These are phyloP conservation scores for Dermatemys mawii DNA, from an alignment of 2,113 vertebrate genomes.

Conservation along the genomic window DNA sequence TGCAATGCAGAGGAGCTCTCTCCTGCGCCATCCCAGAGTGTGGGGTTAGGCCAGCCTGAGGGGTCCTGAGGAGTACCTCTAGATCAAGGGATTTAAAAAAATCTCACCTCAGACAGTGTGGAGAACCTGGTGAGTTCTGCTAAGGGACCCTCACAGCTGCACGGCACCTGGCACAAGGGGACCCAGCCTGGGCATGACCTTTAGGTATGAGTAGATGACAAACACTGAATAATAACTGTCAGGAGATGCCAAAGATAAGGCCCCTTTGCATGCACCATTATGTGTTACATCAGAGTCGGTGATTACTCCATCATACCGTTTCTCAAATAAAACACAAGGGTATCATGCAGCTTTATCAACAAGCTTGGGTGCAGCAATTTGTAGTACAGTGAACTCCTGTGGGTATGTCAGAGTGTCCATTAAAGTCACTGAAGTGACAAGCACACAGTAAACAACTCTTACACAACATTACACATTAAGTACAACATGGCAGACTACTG, in stretches of 20 bases:
- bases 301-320: background rate
- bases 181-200: background rate
- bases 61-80: background rate
- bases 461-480: fast-evolving
- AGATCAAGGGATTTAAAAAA: background rate
- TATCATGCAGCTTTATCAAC: background rate
- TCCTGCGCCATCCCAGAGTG: background rate
- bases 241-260: background rate
- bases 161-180: background rate
- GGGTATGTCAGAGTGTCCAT: background rate
- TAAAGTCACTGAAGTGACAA: fast-evolving
- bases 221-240: background rate
- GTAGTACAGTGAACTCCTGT: fast-evolving
- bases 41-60: background rate
- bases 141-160: background rate
- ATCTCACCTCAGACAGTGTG: background rate
- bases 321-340: background rate
- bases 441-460: fast-evolving
- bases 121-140: background rate
- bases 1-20: background rate
- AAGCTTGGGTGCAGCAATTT: background rate
- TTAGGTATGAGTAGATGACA: background rate
- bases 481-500: background rate
- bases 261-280: background rate
- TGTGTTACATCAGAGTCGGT: background rate